phyloP scores from a whole-genome alignment of 1,140 invertebrate genomes.

The Hyposmocoma kahamanoa region DNA sequence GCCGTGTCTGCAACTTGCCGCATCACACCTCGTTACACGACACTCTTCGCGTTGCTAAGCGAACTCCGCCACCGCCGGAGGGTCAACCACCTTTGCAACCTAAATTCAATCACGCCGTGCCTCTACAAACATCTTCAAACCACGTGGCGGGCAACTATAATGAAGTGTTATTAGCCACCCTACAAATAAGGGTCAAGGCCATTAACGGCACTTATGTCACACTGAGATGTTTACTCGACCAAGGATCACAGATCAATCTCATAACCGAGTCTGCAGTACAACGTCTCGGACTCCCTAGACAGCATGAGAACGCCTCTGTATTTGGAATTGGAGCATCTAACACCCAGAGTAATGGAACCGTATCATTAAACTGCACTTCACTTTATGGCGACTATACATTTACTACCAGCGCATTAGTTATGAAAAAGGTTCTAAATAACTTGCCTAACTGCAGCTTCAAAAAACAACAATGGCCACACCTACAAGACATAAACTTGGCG shows the following conservation, averaged over 20 bases:
- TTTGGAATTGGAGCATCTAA: slow-evolving; percentile 2
- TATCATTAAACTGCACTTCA: slow-evolving; percentile 6
- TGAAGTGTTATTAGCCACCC: background rate
- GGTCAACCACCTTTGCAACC: background rate
- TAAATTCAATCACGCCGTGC: background rate
- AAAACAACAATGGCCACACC: slow-evolving; percentile 1
- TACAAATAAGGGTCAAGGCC: background rate
- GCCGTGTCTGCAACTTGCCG: slow-evolving; percentile 12
- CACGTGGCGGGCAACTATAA: background rate
- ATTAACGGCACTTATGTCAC: background rate
- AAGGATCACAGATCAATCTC: background rate
- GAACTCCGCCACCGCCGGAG: background rate
- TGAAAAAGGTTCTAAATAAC: slow-evolving; percentile 7
- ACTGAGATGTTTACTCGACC: background rate
- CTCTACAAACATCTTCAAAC: background rate
- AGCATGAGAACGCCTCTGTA: slow-evolving; percentile 1
- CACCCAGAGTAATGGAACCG: slow-evolving; percentile 2
- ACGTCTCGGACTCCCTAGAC: background rate
- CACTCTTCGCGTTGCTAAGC: background rate
- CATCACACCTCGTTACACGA: slow-evolving; percentile 16
- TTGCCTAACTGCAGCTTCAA: slow-evolving; percentile 4
- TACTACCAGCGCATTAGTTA: slow-evolving; percentile 5
- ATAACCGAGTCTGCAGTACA: slow-evolving; percentile 8
- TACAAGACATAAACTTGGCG: slow-evolving; percentile 10
- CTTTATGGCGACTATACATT: slow-evolving; percentile 9